Conservation (phyloP, 2,113 vertebrate genomes). For the Leucosticte australis region DNA sequence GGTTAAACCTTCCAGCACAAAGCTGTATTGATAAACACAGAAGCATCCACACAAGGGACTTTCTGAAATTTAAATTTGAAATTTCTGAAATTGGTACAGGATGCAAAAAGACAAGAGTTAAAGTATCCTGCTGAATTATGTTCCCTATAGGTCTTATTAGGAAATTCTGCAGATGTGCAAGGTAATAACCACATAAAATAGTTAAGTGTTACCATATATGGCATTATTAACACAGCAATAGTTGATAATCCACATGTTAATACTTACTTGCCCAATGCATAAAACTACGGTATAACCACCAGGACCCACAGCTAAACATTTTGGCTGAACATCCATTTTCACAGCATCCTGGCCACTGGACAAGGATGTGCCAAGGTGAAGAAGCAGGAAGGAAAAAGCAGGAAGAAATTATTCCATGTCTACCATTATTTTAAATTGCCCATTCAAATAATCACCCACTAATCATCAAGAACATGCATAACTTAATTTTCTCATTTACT, state of each 20-base stretch:
- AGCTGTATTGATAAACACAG: neutral
- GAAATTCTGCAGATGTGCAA: neutral
- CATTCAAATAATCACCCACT: neutral
- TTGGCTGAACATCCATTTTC: conserved; percentile 93
- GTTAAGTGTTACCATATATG: neutral
- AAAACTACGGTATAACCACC: conserved; percentile 84
- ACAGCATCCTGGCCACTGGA: conserved; percentile 85
- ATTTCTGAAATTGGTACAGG: neutral
- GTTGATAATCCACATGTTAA: neutral
- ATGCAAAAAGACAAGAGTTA: neutral
- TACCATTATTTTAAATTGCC: neutral
- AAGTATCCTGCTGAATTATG: neutral
- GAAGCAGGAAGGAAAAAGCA: neutral
- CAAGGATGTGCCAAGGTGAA: rapidly evolving
- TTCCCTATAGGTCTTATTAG: neutral
- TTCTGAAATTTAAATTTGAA: neutral
- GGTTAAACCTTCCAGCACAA: neutral
- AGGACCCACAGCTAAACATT: conserved; percentile 81
- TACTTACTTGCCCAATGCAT: conserved; percentile 88
- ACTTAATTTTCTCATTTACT: neutral
- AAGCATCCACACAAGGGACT: neutral
- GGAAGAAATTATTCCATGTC: neutral
- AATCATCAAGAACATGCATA: neutral
- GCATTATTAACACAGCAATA: neutral
- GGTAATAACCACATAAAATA: neutral